phyloP scores from a whole-genome alignment of 1,140 invertebrate genomes.

The Procambarus virginalis region DNA sequence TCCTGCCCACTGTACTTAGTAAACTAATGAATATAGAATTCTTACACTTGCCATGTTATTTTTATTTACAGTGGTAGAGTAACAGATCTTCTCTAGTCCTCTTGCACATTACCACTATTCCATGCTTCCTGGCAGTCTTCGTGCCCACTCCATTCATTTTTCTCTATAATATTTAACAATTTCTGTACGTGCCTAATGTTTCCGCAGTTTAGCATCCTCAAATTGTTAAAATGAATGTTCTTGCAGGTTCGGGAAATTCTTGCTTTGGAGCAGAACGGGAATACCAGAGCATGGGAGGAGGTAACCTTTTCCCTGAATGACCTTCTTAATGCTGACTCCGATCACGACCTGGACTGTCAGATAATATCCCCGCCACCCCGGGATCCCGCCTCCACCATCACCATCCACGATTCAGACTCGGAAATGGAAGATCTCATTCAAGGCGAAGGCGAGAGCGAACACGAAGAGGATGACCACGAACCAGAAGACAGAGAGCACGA shows the following conservation, averaged over 20 bases:
- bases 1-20: too few species aligned
- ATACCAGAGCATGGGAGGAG: conserved; percentile 50
- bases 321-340: conserved; percentile 34
- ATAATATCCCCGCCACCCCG: conserved; percentile 69
- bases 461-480: conserved; percentile 42
- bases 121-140: too few species aligned
- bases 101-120: too few species aligned
- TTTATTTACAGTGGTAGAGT: too few species aligned
- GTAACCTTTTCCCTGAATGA: conserved; percentile 57
- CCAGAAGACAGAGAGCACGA: not conserved
- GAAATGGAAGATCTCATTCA: conserved; percentile 52
- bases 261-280: conserved; percentile 51
- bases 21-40: too few species aligned
- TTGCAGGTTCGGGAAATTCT: conserved; percentile 57
- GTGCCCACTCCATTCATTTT: too few species aligned
- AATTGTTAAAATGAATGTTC: not conserved
- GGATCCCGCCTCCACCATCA: conserved; percentile 67
- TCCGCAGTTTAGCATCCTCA: too few species aligned
- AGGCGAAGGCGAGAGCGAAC: conserved; percentile 5
- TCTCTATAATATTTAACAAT: too few species aligned
- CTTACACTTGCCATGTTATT: too few species aligned
- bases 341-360: conserved; percentile 67
- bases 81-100: too few species aligned
- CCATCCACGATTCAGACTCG: conserved; percentile 68
- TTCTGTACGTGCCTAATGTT: too few species aligned